Evolutionary conservation across 2,113 vertebrate genomes (phyloP).

Genomic region (Coptodon bakossiorum): DNA sequence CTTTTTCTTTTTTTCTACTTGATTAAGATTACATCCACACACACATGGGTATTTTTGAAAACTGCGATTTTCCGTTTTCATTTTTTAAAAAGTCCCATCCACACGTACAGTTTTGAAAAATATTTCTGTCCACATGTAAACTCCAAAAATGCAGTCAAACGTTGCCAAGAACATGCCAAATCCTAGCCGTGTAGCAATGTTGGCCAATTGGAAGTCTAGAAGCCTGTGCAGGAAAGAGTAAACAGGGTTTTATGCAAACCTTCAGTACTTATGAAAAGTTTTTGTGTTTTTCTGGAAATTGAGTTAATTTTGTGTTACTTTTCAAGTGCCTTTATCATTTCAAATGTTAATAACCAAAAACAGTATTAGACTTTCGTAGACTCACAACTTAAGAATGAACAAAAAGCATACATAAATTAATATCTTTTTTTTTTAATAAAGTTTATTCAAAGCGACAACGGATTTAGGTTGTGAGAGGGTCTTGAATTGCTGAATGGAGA

Average conservation of each 20-base stretch:
- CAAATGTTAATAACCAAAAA: not conserved
- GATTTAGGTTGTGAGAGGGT: not conserved
- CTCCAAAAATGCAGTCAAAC: not conserved
- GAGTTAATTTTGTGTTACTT: not conserved
- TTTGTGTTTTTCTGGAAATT: not conserved
- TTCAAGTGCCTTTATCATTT: not conserved
- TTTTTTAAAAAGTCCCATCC: not conserved
- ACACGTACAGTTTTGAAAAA: not conserved
- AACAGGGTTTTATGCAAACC: not conserved
- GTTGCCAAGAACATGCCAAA: not conserved
- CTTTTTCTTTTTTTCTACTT: not conserved
- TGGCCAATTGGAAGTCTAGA: not conserved
- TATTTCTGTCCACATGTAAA: not conserved
- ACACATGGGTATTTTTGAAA: not conserved
- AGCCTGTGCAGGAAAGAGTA: not conserved
- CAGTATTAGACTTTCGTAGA: not conserved
- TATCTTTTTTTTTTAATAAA: accelerated
- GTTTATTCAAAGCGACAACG: not conserved
- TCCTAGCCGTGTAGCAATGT: not conserved
- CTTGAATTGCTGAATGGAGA: not conserved
- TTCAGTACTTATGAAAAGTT: not conserved
- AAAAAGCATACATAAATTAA: not conserved
- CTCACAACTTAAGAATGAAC: not conserved
- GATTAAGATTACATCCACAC: not conserved
- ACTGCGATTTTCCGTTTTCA: not conserved